Evolutionary conservation across 2,113 vertebrate species (phyloP).

Genomic region (Oenanthe melanoleuca): DNA sequence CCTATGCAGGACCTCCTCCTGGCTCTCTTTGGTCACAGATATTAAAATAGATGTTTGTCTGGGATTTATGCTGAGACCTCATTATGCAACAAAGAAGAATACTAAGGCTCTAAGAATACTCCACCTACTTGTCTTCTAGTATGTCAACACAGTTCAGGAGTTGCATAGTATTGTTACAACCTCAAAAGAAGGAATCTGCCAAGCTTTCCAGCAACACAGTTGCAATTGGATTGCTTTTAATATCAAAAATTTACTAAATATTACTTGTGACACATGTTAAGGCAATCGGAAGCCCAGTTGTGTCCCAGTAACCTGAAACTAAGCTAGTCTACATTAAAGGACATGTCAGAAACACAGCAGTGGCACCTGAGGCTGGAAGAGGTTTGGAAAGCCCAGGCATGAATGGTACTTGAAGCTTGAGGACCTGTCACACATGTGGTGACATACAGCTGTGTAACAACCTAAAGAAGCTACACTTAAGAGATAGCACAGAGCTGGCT

Average conservation of each 20-base stretch:
- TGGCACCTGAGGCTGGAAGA: not conserved
- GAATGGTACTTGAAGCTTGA: not conserved
- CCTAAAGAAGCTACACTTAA: not conserved
- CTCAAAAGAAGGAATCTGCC: not conserved
- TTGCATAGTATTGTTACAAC: not conserved
- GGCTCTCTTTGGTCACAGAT: not conserved
- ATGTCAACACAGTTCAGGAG: not conserved
- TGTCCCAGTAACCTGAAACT: not conserved
- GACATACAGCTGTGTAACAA: not conserved
- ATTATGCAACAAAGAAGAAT: not conserved
- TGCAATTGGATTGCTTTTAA: not conserved
- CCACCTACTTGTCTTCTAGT: not conserved
- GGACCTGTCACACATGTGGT: not conserved
- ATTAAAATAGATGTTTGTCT: not conserved
- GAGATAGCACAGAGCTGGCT: not conserved
- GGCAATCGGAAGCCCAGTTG: not conserved
- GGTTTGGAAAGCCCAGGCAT: not conserved
- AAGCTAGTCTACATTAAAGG: not conserved
- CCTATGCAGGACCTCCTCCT: not conserved
- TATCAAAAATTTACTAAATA: not conserved
- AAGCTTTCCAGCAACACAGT: not conserved
- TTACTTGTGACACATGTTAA: rapidly evolving
- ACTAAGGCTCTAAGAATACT: not conserved
- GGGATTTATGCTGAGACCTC: not conserved
- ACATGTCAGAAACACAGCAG: not conserved